Base-by-base conservation (phyloP, 2,113 vertebrate species). In the Lota lota region DNA sequence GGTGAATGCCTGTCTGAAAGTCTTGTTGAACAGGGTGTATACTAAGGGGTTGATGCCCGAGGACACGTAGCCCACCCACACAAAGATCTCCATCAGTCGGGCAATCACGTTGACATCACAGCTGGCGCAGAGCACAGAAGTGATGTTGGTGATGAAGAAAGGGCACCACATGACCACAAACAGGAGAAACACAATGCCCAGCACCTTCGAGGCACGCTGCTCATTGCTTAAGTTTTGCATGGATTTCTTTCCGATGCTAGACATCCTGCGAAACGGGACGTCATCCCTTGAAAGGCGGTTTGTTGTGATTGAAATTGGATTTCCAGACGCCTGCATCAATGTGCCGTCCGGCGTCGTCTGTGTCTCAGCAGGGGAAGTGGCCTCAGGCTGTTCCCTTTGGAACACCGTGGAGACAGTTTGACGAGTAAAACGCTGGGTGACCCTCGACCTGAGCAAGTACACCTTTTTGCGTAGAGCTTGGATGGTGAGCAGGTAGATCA, bases 81-180 rank as follows among this genome's bases (percentile, higher is more conserved):
- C 95, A 85, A 99, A 99, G 85, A 99, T 93, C 74, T 96, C 96
- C 92, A 99, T 91, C 21, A 99, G 93, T 57, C 81, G 93, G 63
- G 88, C 83, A 12, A 98, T 93, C 33, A 95, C 66, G 3, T 83
- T 79, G 63, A 79, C 54, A 4, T 92, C 90, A 58, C 97, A 99
- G 72, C 90, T 93, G 53, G 90, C 82, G 84, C 97, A 99, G 50
- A 98, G 89, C 67, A 92, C 97, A 12, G 93, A 95, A 40, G 94
- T 94, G 80, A 99, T 74, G 17, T 99, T 99, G 64, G 97, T 99
- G 65, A 99, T 95, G 78, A 99, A 99, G 83, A 99, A 99, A 0
- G 97, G 97, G 70, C 96, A 97, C 97, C 97, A 99, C 97, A 99
- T 99, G 71, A 99, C 79, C 58, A 99, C 89, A 72, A 99, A 99